Conservation (phyloP, 2,888 invertebrate genomes). For the Chesias legatella region DNA sequence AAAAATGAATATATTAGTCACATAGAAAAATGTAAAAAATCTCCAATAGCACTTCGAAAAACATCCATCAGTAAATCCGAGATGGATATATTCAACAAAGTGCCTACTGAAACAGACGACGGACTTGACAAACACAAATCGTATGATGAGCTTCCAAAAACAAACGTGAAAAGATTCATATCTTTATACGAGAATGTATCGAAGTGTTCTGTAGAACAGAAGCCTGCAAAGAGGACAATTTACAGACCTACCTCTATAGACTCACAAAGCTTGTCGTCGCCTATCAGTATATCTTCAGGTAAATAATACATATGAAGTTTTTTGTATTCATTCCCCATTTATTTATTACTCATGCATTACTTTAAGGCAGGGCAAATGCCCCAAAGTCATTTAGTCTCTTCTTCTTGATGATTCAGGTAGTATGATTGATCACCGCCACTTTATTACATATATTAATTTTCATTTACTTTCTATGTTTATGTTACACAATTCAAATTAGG, state of each 20-base stretch:
- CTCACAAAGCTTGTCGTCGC: constrained; percentile 40
- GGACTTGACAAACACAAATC: constrained; percentile 67
- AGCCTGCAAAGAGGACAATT: constrained; percentile 33
- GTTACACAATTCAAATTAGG: too few species aligned
- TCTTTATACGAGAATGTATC: constrained; percentile 66
- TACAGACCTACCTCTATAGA: constrained; percentile 40
- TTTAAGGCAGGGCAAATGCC: too few species aligned
- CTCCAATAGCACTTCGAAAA: constrained; percentile 41
- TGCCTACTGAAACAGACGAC: constrained; percentile 37
- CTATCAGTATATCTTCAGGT: constrained; percentile 60
- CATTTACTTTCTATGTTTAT: too few species aligned
- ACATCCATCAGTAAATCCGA: constrained; percentile 70
- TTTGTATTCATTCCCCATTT: too few species aligned
- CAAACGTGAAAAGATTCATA: constrained; percentile 67
- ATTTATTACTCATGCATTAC: too few species aligned
- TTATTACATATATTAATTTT: too few species aligned
- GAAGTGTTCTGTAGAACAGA: constrained; percentile 43
- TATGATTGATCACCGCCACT: too few species aligned
- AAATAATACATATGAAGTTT: constrained; percentile 27
- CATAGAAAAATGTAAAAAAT: constrained; percentile 31
- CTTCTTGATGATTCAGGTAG: too few species aligned
- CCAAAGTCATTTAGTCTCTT: too few species aligned
- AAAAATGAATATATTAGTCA: constrained; percentile 35
- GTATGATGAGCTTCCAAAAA: constrained; percentile 68
- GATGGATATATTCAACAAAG: constrained; percentile 72